Base-by-base conservation (phyloP, 2,797 vertebrate species). In the Rhinophrynus dorsalis region DNA sequence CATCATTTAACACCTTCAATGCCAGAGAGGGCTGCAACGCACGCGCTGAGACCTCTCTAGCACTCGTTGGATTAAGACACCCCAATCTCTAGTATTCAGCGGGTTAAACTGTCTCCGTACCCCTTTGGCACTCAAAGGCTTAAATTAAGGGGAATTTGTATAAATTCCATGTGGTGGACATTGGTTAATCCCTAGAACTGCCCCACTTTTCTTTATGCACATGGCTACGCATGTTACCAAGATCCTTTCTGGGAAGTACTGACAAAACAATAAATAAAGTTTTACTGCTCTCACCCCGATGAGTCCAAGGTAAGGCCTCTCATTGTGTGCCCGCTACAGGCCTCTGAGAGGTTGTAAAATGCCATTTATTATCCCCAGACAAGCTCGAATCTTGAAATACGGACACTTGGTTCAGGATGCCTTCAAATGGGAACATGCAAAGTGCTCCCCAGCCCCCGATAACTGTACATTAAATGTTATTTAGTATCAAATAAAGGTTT, bases 271-370 rank as follows among this genome's bases (percentile, higher is more conserved):
- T 18, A 21, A 48, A 48, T 18, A 48, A 24, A n/a, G 20, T 48
- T 81, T 79, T 81, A 59, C 33, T 52, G 2, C 27, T 42, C 3
- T 48, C 56, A n/a, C n/a, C n/a, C n/a, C n/a, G n/a, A n/a, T n/a
- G 62, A 59, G 61, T 40, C 57, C 63, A 48, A 59, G 26, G 67
- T 40, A 62, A 62, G 55, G 70, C 57, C n/a, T n/a, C n/a, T n/a
- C n/a, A 59, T 44, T 0, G 0, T 71, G 51, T 77, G 35, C 76
- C 40, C 74, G 68, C 61, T 75, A 38, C 9, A 29, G 59, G 59
- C 58, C 32, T 67, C 57, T 0, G 0, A 74, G 33, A 58, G 59
- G 62, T 45, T 76, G 47, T 67, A 74, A 82, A 75, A 57, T 64
- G 74, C 40, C 58, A 60, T 62, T 67, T 58, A 77, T 74, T 78